Percentiles rank a stretch among this genome's conserved stretches.
Conservation (phyloP, 2,797 vertebrate genomes). For the Lutjanus argentimaculatus region DNA sequence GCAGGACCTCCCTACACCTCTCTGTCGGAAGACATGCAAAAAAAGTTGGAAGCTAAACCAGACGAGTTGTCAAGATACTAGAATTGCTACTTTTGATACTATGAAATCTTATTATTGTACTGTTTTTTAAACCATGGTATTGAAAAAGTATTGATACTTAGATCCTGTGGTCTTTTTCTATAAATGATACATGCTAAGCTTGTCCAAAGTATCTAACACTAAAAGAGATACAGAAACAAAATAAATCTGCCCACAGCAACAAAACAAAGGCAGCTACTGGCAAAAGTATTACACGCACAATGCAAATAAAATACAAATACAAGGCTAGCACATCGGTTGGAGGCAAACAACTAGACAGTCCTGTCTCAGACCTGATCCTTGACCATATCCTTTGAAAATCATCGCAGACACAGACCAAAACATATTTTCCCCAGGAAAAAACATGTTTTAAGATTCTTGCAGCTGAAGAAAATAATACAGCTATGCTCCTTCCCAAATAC, state of each 20-base stretch:
- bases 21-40: slow-evolving; percentile 59
- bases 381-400: slow-evolving; percentile 22
- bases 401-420: slow-evolving; percentile 9
- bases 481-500: slow-evolving; percentile 27
- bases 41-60: not conserved
- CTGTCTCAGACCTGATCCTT: slow-evolving; percentile 24
- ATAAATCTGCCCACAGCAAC: not conserved
- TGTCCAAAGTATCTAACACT: not conserved
- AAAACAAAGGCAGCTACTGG: not conserved
- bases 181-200: too few relatives aligned
- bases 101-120: too few relatives aligned
- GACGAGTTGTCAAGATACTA: not conserved
- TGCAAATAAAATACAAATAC: not conserved
- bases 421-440: slow-evolving; percentile 4
- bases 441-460: slow-evolving; percentile 17
- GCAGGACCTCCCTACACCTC: slow-evolving; percentile 88
- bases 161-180: too few relatives aligned
- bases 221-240: not conserved
- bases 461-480: slow-evolving; percentile 19
- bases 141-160: too few relatives aligned
- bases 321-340: not conserved
- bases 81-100: too few relatives aligned
- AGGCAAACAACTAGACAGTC: not conserved
- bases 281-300: slow-evolving; percentile 1
- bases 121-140: too few relatives aligned